Conservation (phyloP, 2,888 invertebrate species). For the Drosophila infuscata region DNA sequence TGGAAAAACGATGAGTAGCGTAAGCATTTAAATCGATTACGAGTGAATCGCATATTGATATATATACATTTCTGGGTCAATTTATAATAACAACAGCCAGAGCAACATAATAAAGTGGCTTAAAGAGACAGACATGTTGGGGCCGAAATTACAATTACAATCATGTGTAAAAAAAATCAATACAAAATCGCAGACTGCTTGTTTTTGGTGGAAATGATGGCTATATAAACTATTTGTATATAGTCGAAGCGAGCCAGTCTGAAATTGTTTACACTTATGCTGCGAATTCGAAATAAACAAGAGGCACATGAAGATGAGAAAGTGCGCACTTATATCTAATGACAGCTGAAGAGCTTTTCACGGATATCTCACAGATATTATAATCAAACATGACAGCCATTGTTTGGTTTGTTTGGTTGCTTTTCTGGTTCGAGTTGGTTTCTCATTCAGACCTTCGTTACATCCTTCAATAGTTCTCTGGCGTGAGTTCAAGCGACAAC, state of each 20-base stretch:
- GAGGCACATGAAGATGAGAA: conserved; percentile 1
- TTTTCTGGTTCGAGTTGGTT: neutral
- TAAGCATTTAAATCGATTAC: neutral
- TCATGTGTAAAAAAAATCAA: conserved; percentile 10
- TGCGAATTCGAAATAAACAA: conserved; percentile 47
- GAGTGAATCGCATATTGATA: conserved; percentile 31
- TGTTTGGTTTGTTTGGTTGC: neutral
- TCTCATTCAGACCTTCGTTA: conserved; percentile 57
- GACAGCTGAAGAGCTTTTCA: conserved; percentile 33
- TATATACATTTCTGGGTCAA: conserved; percentile 26
- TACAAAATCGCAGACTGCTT: conserved; percentile 36
- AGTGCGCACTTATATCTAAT: conserved; percentile 40
- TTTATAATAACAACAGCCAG: conserved; percentile 25
- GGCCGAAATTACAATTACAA: conserved; percentile 27
- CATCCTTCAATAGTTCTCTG: conserved; percentile 76
- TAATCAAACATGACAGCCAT: conserved; percentile 9
- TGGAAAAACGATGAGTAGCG: conserved; percentile 3
- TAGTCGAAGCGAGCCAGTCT: conserved; percentile 12
- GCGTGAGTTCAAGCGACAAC: conserved; percentile 76
- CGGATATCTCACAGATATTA: neutral
- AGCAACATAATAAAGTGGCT: conserved; percentile 4
- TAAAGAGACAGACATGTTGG: conserved; percentile 26
- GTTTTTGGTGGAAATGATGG: conserved; percentile 16
- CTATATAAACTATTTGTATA: conserved; percentile 41
- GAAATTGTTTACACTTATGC: conserved; percentile 49